Evolutionary conservation across 1,140 invertebrate genomes (phyloP).

Genomic region (Drosophila tani): DNA sequence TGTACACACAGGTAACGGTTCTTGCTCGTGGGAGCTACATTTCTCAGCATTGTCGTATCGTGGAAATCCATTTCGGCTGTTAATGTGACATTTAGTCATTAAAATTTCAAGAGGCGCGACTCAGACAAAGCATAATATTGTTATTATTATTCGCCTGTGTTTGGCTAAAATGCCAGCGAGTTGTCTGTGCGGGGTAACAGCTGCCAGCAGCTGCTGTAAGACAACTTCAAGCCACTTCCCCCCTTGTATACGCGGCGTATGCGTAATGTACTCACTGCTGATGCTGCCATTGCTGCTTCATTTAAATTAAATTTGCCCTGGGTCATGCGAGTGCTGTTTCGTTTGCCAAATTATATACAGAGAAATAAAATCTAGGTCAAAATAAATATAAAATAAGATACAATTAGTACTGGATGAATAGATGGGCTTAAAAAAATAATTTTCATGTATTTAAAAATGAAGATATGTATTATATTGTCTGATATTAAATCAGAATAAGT

Average conservation of each 20-base stretch:
- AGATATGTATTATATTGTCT: neutral
- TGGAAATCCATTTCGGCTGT: conserved; percentile 68
- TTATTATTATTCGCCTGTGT: conserved; percentile 65
- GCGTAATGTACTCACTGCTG: conserved; percentile 52
- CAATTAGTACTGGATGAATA: neutral
- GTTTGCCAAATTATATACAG: conserved; percentile 14
- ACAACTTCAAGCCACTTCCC: conserved; percentile 12
- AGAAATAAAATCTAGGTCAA: neutral
- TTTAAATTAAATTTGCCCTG: conserved; percentile 74
- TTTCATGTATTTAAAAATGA: neutral
- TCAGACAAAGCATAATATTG: conserved; percentile 70
- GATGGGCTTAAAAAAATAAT: neutral
- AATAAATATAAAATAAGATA: no score
- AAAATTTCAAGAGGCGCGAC: conserved; percentile 71
- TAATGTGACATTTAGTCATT: conserved; percentile 77
- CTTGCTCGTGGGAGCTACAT: conserved; percentile 14
- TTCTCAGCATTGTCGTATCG: conserved; percentile 32
- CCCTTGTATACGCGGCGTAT: conserved; percentile 50
- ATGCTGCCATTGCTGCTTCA: conserved; percentile 32
- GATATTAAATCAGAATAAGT: no score
- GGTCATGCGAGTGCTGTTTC: conserved; percentile 52
- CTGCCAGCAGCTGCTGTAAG: conserved; percentile 60
- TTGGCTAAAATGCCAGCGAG: conserved; percentile 29
- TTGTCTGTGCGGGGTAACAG: conserved; percentile 46
- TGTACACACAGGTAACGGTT: conserved; percentile 11